phyloP scores from a whole-genome alignment of 2,113 vertebrate species.

The Passerina amoena region DNA sequence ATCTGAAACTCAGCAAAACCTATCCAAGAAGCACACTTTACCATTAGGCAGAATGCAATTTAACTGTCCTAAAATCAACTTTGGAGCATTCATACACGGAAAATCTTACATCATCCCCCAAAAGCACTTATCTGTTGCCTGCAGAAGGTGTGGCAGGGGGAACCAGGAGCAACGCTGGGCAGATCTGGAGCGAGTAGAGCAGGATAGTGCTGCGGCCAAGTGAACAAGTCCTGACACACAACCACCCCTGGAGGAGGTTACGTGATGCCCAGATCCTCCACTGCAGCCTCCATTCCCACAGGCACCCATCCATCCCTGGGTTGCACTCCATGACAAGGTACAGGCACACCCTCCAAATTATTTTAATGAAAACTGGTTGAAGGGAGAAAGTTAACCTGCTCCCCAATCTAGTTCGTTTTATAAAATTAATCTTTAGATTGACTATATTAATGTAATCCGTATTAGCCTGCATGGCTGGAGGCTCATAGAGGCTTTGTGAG shows the following conservation, averaged over 20 bases:
- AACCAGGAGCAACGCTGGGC: neutral
- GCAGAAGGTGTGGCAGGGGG: slow-evolving; percentile 20
- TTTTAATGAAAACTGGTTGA: neutral
- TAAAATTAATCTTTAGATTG: neutral
- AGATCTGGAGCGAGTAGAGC: neutral
- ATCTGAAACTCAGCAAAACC: neutral
- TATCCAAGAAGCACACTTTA: neutral
- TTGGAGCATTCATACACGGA: neutral
- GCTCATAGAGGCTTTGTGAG: neutral
- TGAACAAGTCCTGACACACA: slow-evolving; percentile 48
- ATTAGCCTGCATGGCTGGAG: neutral
- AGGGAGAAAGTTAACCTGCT: neutral
- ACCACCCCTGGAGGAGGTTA: neutral
- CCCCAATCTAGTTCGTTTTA: neutral
- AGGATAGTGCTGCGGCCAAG: neutral
- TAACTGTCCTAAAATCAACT: neutral
- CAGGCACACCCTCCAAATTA: slow-evolving; percentile 9
- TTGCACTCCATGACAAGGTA: neutral
- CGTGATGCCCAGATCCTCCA: neutral
- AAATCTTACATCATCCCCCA: slow-evolving; percentile 15
- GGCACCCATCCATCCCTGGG: neutral
- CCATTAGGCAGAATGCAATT: neutral
- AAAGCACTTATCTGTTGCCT: neutral
- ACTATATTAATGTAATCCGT: neutral
- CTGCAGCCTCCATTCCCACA: slow-evolving; percentile 40